These are phyloP conservation scores for Apodemus sylvaticus DNA, from an alignment of 2,113 vertebrate species.

Conservation along the genomic window DNA sequence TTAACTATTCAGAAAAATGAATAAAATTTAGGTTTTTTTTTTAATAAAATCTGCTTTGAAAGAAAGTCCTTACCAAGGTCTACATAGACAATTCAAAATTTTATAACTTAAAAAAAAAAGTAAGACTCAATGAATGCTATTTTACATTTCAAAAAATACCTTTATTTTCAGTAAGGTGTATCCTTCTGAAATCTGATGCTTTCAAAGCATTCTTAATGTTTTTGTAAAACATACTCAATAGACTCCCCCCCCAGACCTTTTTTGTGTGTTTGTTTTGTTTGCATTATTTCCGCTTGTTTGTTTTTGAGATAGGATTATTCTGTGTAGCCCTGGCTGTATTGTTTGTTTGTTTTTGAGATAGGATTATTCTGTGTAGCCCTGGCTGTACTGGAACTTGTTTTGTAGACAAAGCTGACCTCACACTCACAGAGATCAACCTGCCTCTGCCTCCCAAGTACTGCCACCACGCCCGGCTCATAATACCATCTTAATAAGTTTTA, in stretches of 20 bases:
- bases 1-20: neutral
- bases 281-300: neutral
- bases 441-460: neutral
- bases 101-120: neutral
- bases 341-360: neutral
- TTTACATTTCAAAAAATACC: neutral
- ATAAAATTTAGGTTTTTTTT: neutral
- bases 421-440: neutral
- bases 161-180: neutral
- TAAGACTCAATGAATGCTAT: neutral
- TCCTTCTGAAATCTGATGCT: neutral
- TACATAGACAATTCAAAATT: neutral
- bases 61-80: neutral
- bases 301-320: neutral
- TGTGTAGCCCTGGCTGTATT: neutral
- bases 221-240: neutral
- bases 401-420: neutral
- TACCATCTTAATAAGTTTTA: neutral
- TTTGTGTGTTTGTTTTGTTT: neutral
- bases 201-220: neutral
- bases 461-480: neutral
- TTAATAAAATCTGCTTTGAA: neutral
- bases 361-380: neutral
- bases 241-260: neutral
- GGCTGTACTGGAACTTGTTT: neutral